Evolutionary conservation across 2,888 invertebrate genomes (phyloP), one percentile per base, ranked within the genome.

Genomic region (Caenorhabditis sp.): DNA sequence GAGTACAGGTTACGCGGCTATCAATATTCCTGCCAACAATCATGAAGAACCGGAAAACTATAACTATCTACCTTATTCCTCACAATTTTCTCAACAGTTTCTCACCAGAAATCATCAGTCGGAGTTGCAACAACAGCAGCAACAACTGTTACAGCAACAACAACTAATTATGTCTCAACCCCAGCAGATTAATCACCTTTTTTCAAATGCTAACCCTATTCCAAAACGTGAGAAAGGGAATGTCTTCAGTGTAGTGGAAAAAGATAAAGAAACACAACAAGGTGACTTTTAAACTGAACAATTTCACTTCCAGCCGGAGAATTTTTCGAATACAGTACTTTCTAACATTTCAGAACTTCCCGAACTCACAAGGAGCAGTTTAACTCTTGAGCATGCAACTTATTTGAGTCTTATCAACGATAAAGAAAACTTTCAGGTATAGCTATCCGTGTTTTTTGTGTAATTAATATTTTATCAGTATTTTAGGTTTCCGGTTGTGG

Each of bases 381-480:
- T 41, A 0, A 59, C 65, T 20, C 17, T 59, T 45, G 66, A 74
- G 20, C 62, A 68, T 13, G 66, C 74, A 0, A 55, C 66, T 1
- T 74, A 74, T 48, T 50, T 76, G 46, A 76, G 65, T 24, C 20
- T 76, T 45, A 63, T 76, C 39, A 70, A 65, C 35, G 76, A 76
- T 39, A 76, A 76, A 27, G 76, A 76, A 4, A 76, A 76, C 24
- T 76, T 76, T 39, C 76, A 75, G 27, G 75, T 75, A n/a, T 20
- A 15, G 7, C 22, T n/a, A 20, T 39, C 7, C 11, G 2, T 11
- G 26, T 20, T 39, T 17, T 53, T 11, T 7, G 2, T 32, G 20
- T 24, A 17, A n/a, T 15, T 13, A 24, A 1, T 6, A 15, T 26
- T 15, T 20, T 26, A 8, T 2, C 15, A 20, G 13, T 30, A 30